Evolutionary conservation across 2,797 vertebrate species (phyloP), one percentile per base, ranked within the genome.

Genomic region (Heliangelus exortis): DNA sequence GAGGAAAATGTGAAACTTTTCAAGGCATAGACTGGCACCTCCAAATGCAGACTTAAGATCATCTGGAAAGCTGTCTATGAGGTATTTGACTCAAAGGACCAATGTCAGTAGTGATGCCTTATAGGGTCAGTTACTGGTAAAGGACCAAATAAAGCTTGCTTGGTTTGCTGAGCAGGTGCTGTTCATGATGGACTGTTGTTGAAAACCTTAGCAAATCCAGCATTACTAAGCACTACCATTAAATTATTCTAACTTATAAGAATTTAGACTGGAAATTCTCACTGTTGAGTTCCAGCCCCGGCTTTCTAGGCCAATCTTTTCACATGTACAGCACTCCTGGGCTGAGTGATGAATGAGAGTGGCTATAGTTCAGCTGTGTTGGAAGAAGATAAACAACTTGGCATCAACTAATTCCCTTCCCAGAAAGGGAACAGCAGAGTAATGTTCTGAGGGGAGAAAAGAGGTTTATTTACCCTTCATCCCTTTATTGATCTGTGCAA

Each of bases 351-450:
- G 63, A 75, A 90, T 75, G 34, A 69, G n/a, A 34, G 6, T 39
- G 39, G 7, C 22, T 85, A 50, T 22, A 82, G 78, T 69, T 89
- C 65, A 71, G 77, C 29, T 63, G 26, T 85, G 36, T n/a, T 91
- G 76, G 68, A 89, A 78, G 47, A 84, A 91, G 65, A 87, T 33
- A 73, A 95, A 89, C n/a, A 48, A 19, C 53, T 79, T 85, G 25
- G 34, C 9, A 1, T 29, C 34, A 50, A 33, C 29, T 78, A 75
- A 45, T 69, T 94, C 50, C 28, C 19, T 69, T 89, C 53, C 45
- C 53, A 85, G 36, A 74, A 43, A 79, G 10, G 8, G 19, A 87
- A 59, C 9, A 55, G 28, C 10, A 31, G 8, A 66, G 7, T 22
- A 84, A 71, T 2, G 1, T 25, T 59, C 9, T 67, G 41, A 80